phyloP scores from a whole-genome alignment of 2,797 vertebrate genomes.

The Apogon hyalosoma region DNA sequence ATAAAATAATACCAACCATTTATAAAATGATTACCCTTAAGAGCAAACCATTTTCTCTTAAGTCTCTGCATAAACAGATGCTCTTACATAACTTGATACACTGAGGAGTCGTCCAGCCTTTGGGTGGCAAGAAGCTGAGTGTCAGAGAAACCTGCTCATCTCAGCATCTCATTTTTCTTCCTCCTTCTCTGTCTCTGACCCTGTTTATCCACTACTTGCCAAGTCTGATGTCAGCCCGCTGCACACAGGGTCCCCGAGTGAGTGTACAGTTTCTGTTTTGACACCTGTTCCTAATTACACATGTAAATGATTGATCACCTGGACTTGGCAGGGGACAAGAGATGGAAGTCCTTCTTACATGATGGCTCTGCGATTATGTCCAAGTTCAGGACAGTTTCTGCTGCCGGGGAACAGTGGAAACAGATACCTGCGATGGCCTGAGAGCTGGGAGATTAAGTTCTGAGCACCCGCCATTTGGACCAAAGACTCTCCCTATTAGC shows the following conservation, averaged over 20 bases:
- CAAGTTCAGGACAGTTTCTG: conserved; percentile 61
- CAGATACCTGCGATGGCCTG: conserved; percentile 75
- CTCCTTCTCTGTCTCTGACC: conserved; percentile 39
- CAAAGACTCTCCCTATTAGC: conserved; percentile 73
- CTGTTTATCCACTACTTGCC: conserved; percentile 70
- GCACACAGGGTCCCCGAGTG: conserved; percentile 67
- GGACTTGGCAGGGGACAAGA: conserved; percentile 67
- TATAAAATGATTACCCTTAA: conserved; percentile 24
- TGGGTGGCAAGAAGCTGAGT: conserved; percentile 67
- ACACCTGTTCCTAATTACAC: conserved; percentile 86
- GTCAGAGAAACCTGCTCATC: conserved; percentile 56
- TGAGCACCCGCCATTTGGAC: conserved; percentile 81
- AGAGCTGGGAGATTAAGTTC: conserved; percentile 82
- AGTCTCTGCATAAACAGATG: conserved; percentile 30
- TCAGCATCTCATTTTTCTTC: conserved; percentile 63
- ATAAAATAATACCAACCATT: conserved; percentile 12
- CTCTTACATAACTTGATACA: conserved; percentile 47
- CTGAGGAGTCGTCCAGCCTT: conserved; percentile 49
- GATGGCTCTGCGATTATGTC: conserved; percentile 63
- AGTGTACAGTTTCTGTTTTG: conserved; percentile 87
- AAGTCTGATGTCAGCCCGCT: conserved; percentile 81
- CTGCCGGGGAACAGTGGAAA: conserved; percentile 68
- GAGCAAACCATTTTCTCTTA: conserved; percentile 8
- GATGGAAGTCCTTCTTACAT: conserved; percentile 71
- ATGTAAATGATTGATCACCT: conserved; percentile 89